Conservation (phyloP, 30 jellyfish, hydroid and myxozoan genomes). For the Chrysaora quinquecirrha region DNA sequence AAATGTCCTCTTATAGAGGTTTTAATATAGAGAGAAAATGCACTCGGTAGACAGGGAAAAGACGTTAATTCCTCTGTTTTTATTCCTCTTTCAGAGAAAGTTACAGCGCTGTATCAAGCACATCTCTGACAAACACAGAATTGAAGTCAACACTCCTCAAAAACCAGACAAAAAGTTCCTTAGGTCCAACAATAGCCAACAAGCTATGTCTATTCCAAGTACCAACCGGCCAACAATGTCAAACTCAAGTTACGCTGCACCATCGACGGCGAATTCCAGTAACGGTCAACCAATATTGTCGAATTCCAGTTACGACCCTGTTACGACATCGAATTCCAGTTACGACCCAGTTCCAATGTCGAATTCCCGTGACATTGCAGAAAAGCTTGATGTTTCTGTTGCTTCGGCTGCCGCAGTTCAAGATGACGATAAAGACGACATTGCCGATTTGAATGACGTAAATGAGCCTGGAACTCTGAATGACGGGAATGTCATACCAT, state of each 20-base stretch:
- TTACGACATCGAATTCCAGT: neutral
- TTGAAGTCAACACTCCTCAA: conserved; percentile 25
- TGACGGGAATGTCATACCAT: conserved; percentile 23
- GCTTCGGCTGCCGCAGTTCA: too few relatives aligned
- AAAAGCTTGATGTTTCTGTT: neutral
- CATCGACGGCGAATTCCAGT: neutral
- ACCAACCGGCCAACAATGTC: neutral
- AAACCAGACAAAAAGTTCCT: too few relatives aligned
- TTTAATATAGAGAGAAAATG: too few relatives aligned
- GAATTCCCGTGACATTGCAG: neutral
- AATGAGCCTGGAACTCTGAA: too few relatives aligned
- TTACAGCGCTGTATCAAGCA: conserved; percentile 67
- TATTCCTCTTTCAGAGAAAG: conserved; percentile 38
- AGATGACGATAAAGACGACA: neutral
- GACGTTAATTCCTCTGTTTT: too few relatives aligned
- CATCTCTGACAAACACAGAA: conserved; percentile 61
- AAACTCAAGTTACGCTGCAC: neutral
- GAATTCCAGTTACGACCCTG: neutral
- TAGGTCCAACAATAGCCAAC: too few relatives aligned
- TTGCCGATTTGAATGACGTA: too few relatives aligned
- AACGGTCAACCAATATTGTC: too few relatives aligned
- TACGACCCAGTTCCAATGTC: too few relatives aligned
- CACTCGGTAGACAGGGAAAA: too few relatives aligned
- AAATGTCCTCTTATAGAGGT: too few relatives aligned
- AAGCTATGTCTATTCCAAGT: too few relatives aligned